These are phyloP conservation scores for Pseudomyrmex gracilis DNA, from an alignment of 1,140 invertebrate genomes.

Conservation along the genomic window DNA sequence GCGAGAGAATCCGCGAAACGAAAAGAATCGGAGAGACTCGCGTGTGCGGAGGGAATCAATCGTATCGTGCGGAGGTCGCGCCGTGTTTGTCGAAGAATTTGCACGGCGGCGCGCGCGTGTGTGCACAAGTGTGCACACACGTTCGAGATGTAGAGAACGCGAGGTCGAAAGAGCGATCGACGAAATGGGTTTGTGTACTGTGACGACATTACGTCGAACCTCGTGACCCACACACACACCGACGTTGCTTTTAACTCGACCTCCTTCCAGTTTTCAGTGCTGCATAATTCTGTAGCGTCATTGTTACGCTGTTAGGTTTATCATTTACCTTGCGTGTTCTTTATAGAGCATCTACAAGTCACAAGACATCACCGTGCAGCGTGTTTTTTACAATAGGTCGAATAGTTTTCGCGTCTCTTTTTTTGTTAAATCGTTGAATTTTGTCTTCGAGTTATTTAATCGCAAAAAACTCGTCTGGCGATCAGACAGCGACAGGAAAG, in stretches of 20 bases:
- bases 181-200: slow-evolving; percentile 28
- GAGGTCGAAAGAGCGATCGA: slow-evolving; percentile 43
- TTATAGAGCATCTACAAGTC: neutral
- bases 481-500: neutral
- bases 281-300: neutral
- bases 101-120: slow-evolving; percentile 38
- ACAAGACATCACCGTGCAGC: neutral
- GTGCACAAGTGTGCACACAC: slow-evolving; percentile 48
- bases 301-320: neutral
- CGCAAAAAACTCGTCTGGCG: neutral
- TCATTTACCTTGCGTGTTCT: neutral
- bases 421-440: no score
- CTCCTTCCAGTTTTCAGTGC: neutral
- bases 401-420: no score
- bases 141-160: slow-evolving; percentile 10
- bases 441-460: neutral
- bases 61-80: slow-evolving; percentile 49
- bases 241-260: neutral
- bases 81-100: slow-evolving; percentile 55
- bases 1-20: slow-evolving; percentile 20
- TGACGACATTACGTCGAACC: slow-evolving; percentile 32
- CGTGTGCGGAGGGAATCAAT: slow-evolving; percentile 49
- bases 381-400: no score
- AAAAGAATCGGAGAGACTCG: slow-evolving; percentile 28
- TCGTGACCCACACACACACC: slow-evolving; percentile 49